Percentiles rank a stretch among this genome's conserved stretches.
These are phyloP conservation scores for Ashinkailepas kermadecensis DNA, from an alignment of 2,888 invertebrate species.

Conservation along the genomic window DNA sequence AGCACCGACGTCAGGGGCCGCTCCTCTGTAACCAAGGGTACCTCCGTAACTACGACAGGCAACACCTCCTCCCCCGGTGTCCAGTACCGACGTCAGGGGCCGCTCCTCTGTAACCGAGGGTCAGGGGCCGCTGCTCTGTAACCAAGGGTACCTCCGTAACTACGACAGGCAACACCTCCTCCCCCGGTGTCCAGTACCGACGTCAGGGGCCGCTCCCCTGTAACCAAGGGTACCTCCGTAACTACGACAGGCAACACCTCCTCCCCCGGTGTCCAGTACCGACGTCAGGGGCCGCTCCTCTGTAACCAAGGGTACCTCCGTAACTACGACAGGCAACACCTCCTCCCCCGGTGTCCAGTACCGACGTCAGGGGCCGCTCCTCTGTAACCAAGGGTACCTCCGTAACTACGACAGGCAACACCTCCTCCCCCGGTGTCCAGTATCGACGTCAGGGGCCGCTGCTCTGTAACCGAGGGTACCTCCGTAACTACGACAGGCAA, in stretches of 20 bases:
- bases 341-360: constrained; percentile 49
- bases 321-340: no score
- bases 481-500: no score
- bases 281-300: constrained; percentile 40
- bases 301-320: not conserved
- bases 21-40: not conserved
- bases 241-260: no score
- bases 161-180: no score
- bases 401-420: no score
- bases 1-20: constrained; percentile 48
- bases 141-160: no score
- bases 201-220: not conserved
- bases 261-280: constrained; percentile 50
- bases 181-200: constrained; percentile 54
- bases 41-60: no score
- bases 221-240: not conserved
- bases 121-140: no score
- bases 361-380: constrained; percentile 42
- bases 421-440: no score
- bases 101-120: not conserved
- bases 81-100: constrained; percentile 51
- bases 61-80: constrained; percentile 39
- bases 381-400: no score
- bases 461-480: constrained; percentile 23
- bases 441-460: constrained; percentile 49